A percentile compares a stretch with the other conserved stretches of the same genome.
Conservation (phyloP, 2,113 vertebrate genomes). For the Chlamydotis undulata region DNA sequence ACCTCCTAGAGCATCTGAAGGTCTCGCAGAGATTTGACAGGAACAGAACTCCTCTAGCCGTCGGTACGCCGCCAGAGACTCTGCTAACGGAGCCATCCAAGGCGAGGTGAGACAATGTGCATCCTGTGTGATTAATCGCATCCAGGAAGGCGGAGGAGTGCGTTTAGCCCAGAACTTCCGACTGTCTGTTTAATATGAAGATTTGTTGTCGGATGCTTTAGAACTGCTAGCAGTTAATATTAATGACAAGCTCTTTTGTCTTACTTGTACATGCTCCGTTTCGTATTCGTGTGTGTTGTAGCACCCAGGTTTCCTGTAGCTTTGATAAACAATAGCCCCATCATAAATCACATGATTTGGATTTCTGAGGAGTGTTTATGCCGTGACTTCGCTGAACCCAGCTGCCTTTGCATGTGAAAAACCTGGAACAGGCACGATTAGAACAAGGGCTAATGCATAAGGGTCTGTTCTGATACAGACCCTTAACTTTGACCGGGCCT, state of each 20-base stretch:
- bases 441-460: not conserved
- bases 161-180: constrained; percentile 36
- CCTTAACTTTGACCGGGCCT: not conserved
- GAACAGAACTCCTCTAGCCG: constrained; percentile 68
- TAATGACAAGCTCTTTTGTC: not conserved
- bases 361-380: not conserved
- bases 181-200: not conserved
- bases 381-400: not conserved
- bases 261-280: not conserved
- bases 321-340: constrained; percentile 13
- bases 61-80: constrained; percentile 51
- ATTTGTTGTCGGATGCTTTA: not conserved
- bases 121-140: constrained; percentile 32
- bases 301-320: constrained; percentile 22
- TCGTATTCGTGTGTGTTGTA: not conserved
- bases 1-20: not conserved
- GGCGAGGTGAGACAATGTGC: constrained; percentile 74
- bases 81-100: constrained; percentile 46
- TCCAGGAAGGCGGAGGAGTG: constrained; percentile 39
- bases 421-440: not conserved
- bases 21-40: constrained; percentile 52
- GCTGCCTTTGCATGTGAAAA: not conserved
- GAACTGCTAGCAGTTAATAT: not conserved
- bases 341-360: not conserved
- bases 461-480: not conserved